Percentiles rank a stretch among this genome's conserved stretches.
Conservation (phyloP, 64 coral and sea anemone species). For the Cladopsammia gracilis region DNA sequence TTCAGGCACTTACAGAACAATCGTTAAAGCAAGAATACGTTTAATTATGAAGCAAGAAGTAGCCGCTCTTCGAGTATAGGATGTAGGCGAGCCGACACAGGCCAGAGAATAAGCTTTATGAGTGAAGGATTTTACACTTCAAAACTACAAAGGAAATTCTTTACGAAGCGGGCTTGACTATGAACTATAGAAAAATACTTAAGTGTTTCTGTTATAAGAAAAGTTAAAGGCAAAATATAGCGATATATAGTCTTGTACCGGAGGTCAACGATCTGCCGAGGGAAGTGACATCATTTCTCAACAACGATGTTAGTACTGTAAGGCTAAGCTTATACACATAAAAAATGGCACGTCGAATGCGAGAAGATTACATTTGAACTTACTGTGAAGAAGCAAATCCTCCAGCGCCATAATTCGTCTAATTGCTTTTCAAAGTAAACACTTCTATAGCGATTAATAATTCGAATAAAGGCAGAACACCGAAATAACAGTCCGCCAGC, state of each 20-base stretch:
- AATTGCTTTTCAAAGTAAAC: slow-evolving; percentile 7
- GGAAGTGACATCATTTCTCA: slow-evolving; percentile 39
- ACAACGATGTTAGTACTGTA: not conserved
- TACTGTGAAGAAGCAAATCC: slow-evolving; percentile 18
- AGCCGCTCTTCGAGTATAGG: not conserved
- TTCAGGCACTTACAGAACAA: not conserved
- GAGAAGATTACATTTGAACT: slow-evolving; percentile 15
- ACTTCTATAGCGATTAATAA: slow-evolving; percentile 3
- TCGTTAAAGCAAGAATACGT: not conserved
- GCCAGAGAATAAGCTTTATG: not conserved
- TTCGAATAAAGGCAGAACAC: slow-evolving; percentile 11
- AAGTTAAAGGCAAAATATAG: not conserved
- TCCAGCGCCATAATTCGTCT: not conserved
- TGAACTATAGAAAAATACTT: not conserved
- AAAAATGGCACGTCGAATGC: not conserved
- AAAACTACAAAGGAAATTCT: not conserved
- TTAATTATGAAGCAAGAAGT: not conserved
- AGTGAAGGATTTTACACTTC: not conserved
- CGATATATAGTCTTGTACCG: not conserved
- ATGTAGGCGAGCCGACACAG: not conserved
- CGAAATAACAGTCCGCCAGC: not conserved
- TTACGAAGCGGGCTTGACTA: not conserved
- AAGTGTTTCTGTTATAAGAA: not conserved
- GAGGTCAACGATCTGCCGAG: slow-evolving; percentile 37
- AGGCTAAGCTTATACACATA: not conserved